Evolutionary conservation across 2,797 vertebrate genomes (phyloP).

Genomic region (Danio aesculapii): DNA sequence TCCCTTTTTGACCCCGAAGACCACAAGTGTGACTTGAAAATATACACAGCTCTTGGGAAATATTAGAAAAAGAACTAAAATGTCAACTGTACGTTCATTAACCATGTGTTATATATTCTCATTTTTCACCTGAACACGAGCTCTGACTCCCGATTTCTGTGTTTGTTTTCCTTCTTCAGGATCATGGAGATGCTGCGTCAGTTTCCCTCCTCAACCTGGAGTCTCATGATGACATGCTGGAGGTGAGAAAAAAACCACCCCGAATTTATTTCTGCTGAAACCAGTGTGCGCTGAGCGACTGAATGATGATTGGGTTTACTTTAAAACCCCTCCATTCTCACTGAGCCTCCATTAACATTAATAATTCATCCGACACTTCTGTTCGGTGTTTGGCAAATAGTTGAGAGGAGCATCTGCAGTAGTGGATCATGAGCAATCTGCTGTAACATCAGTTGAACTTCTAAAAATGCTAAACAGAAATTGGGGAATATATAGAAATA

Average conservation of each 20-base stretch:
- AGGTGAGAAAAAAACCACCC: constrained; percentile 65
- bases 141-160: constrained; percentile 12
- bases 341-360: constrained; percentile 7
- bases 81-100: too few species aligned
- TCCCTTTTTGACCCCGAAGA: too few species aligned
- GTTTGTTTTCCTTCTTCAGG: constrained; percentile 63
- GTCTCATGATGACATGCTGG: constrained; percentile 70
- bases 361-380: constrained; percentile 9
- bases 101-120: too few species aligned
- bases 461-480: too few species aligned
- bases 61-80: too few species aligned
- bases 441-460: not conserved
- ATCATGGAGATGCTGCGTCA: constrained; percentile 74
- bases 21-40: too few species aligned
- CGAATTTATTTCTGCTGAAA: not conserved
- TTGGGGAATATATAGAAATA: too few species aligned
- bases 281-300: not conserved
- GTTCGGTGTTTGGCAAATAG: constrained; percentile 4
- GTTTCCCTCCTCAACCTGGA: constrained; percentile 80
- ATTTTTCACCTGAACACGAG: not conserved
- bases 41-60: too few species aligned
- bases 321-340: constrained; percentile 1
- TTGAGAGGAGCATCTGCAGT: not conserved
- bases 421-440: not conserved
- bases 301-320: not conserved